Base-by-base conservation (phyloP, 1,140 invertebrate species). In the Xylocopa sonorina region DNA sequence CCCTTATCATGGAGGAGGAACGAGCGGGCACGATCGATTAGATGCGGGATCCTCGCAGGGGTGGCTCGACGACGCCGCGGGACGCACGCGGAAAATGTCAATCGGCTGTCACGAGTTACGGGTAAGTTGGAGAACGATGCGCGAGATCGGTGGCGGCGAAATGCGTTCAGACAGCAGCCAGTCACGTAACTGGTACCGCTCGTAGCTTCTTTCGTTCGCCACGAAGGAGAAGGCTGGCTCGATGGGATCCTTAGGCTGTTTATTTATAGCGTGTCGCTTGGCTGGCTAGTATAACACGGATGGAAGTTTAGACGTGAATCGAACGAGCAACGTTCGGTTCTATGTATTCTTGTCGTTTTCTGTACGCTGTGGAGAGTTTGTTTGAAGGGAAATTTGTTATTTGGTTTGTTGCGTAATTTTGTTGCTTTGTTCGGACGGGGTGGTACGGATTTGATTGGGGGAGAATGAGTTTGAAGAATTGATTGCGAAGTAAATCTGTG, bases 171-270 rank as follows among this genome's bases (percentile, higher is more conserved):
- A 9, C n/a, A 24, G 14, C 27, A n/a, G 32, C 1, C 21, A 48
- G 69, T 72, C 55, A 72, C 55, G 69, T 72, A 72, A 72, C 69
- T 62, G 55, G 69, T 62, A 62, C 41, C 55, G 55, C 29, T 60
- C 46, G 53, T 72, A 43, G 69, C 53, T 58, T 48, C 41, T 24
- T 18, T 58, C 14, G 27, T 46, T 32, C 21, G 14, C 7, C 1
- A 24, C 3, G 29, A 32, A 41, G n/a, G 41, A 3, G 32, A 32
- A 43, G 18, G 21, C 16, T 46, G 29, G 55, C 5, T 34, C 55
- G 55, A 72, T 72, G 34, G 29, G 18, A 9, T 48, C 9, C n/a
- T 48, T 62, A n/a, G 38, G 41, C 27, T 58, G 29, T 60, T 34
- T 58, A n/a, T 9, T 48, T 27, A 32, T 18, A 38, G 58, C 34